phyloP scores from a whole-genome alignment of 2,888 invertebrate genomes.

The Tryphoninae sp. region DNA sequence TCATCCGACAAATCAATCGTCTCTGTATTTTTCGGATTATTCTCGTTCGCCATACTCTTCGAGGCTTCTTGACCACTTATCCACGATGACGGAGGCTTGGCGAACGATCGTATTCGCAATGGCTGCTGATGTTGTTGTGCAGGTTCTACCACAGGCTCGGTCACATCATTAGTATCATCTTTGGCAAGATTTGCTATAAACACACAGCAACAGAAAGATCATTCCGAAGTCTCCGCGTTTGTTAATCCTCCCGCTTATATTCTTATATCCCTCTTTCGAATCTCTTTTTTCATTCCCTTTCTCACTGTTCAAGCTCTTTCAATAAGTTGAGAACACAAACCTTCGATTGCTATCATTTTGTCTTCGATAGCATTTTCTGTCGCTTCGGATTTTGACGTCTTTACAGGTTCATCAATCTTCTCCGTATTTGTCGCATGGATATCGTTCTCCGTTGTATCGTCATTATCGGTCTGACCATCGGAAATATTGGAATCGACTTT shows the following conservation, averaged over 20 bases:
- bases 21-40: constrained; percentile 5
- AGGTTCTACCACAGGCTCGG: constrained; percentile 30
- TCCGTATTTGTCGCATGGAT: not conserved
- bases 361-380: constrained; percentile 39
- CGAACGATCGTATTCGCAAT: constrained; percentile 75
- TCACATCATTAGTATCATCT: constrained; percentile 15
- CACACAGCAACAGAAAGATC: constrained; percentile 32
- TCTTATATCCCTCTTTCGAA: constrained; percentile 11
- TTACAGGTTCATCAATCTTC: not conserved
- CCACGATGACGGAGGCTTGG: constrained; percentile 75
- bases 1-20: constrained; percentile 41
- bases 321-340: constrained; percentile 50
- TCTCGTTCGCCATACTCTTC: not conserved
- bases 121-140: constrained; percentile 59
- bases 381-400: constrained; percentile 39
- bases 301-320: constrained; percentile 22
- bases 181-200: constrained; percentile 43
- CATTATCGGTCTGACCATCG: constrained; percentile 24
- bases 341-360: constrained; percentile 48
- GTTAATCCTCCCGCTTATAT: constrained; percentile 4
- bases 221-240: constrained; percentile 2
- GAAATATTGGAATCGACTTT: not conserved
- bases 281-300: constrained; percentile 7
- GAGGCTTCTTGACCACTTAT: constrained; percentile 66
- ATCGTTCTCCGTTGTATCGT: not conserved